phyloP scores from a whole-genome alignment of 2,797 vertebrate genomes.

The Huso huso region DNA sequence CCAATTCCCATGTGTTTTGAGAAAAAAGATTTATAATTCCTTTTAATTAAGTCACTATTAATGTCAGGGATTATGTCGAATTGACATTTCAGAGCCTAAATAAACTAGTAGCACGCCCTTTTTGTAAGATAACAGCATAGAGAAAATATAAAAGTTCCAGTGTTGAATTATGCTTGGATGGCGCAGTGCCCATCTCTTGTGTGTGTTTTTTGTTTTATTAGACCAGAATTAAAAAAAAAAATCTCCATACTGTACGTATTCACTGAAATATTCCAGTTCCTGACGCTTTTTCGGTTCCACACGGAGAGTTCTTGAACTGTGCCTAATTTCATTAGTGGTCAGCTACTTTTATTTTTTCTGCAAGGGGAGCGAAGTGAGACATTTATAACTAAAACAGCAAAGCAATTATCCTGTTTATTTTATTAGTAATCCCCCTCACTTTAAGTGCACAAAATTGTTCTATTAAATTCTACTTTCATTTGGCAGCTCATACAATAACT shows the following conservation, averaged over 20 bases:
- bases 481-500: slow-evolving; percentile 33
- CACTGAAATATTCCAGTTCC: no score
- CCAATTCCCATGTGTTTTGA: slow-evolving; percentile 31
- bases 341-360: slow-evolving; percentile 22
- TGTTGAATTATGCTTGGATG: not conserved
- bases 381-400: slow-evolving; percentile 31
- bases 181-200: not conserved
- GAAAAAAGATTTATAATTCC: slow-evolving; percentile 44
- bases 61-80: slow-evolving; percentile 40
- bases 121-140: slow-evolving; percentile 28
- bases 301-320: no score
- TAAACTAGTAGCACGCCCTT: slow-evolving; percentile 32
- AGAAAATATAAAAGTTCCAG: slow-evolving; percentile 27
- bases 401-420: slow-evolving; percentile 39
- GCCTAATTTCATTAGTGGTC: slow-evolving; percentile 11
- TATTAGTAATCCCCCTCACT: slow-evolving; percentile 37
- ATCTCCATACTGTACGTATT: no score
- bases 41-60: slow-evolving; percentile 41
- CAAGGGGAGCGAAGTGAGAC: slow-evolving; percentile 22
- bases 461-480: slow-evolving; percentile 28
- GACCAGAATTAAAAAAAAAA: no score
- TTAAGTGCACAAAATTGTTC: slow-evolving; percentile 31
- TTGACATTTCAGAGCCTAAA: slow-evolving; percentile 41
- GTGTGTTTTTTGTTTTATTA: not conserved
- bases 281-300: no score